Percentiles rank a stretch among this genome's conserved stretches.
phyloP scores from a whole-genome alignment of 2,888 invertebrate genomes.

The Caenorhabditis parvicauda region DNA sequence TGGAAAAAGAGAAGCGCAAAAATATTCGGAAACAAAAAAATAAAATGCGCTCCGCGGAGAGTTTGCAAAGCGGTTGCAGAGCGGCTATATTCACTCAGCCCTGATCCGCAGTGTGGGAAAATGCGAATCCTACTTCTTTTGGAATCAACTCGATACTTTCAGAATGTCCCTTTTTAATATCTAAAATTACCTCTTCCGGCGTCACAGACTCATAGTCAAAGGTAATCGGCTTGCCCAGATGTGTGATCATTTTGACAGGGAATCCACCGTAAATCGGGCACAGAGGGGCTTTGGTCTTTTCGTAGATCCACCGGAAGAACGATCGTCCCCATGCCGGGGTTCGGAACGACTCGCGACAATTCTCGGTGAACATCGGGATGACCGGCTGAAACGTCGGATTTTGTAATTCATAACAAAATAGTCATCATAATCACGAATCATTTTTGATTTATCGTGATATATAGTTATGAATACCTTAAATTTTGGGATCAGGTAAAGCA shows the following conservation, averaged over 20 bases:
- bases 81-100: no score
- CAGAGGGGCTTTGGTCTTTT: constrained; percentile 80
- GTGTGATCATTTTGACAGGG: constrained; percentile 77
- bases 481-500: no score
- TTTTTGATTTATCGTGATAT: no score
- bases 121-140: no score
- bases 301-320: constrained; percentile 74
- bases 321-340: constrained; percentile 69
- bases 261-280: constrained; percentile 95
- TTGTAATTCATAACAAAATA: neutral
- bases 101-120: no score
- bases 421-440: neutral
- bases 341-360: constrained; percentile 90
- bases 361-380: constrained; percentile 93
- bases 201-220: constrained; percentile 49
- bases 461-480: no score
- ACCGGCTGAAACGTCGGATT: constrained; percentile 73
- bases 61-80: no score
- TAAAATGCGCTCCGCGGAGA: no score
- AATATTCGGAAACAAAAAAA: no score
- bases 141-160: no score
- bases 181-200: constrained; percentile 47
- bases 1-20: no score
- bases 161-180: no score
- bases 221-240: constrained; percentile 53